Evolutionary conservation across 2,113 vertebrate genomes (phyloP).

Genomic region (Rhynchomys soricoides): DNA sequence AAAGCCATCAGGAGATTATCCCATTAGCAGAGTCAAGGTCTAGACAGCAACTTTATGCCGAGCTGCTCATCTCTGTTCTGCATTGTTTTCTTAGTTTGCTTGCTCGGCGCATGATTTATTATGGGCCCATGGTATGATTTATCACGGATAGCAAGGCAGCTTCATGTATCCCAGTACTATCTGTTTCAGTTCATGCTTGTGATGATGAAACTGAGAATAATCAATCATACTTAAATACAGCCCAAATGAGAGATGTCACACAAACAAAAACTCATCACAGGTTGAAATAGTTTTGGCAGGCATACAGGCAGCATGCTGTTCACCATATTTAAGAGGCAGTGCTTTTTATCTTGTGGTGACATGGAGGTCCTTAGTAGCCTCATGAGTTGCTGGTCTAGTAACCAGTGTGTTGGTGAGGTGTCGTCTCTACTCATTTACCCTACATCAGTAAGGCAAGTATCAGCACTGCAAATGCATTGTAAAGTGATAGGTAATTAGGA

Average conservation of each 20-base stretch:
- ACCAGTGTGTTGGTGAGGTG: not conserved
- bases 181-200: constrained; percentile 48
- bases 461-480: not conserved
- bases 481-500: not conserved
- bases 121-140: not conserved
- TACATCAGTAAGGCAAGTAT: not conserved
- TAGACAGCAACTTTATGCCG: not conserved
- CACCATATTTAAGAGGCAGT: not conserved
- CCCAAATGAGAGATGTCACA: constrained; percentile 13
- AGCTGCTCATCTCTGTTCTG: not conserved
- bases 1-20: not conserved
- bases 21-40: not conserved
- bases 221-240: constrained; percentile 28
- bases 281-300: not conserved
- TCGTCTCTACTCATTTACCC: not conserved
- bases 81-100: not conserved
- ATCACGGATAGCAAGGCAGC: not conserved
- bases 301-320: not conserved
- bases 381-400: not conserved
- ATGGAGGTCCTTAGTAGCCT: not conserved
- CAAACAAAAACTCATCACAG: not conserved
- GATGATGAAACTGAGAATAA: constrained; percentile 50
- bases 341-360: not conserved
- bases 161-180: not conserved
- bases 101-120: constrained; percentile 23